Percentiles rank a stretch among this genome's conserved stretches.
These are phyloP conservation scores for Ormyrus pomaceus DNA, from an alignment of 2,888 invertebrate genomes.

Conservation along the genomic window DNA sequence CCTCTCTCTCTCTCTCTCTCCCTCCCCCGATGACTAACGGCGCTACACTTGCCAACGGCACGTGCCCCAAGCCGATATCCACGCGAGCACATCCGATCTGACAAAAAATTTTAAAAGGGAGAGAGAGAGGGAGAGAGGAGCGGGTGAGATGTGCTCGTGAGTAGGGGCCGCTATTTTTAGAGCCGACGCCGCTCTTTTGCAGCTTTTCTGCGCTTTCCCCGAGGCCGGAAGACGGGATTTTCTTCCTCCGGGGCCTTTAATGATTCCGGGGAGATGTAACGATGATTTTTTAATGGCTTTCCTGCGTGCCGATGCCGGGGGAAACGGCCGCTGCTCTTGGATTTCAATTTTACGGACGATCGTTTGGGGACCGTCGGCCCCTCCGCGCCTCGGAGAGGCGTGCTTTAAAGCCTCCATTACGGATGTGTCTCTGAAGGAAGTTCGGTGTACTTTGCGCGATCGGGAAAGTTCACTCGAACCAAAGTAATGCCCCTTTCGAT, in stretches of 20 bases:
- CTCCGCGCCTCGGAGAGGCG: too few species aligned
- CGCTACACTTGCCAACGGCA: conserved; percentile 37
- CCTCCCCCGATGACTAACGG: background rate
- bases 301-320: background rate
- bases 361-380: too few species aligned
- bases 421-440: too few species aligned
- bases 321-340: too few species aligned
- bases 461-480: too few species aligned
- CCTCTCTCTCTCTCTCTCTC: background rate
- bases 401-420: too few species aligned
- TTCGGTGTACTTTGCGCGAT: too few species aligned
- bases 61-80: conserved; percentile 31
- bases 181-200: background rate
- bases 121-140: conserved; percentile 20
- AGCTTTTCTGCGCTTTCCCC: conserved; percentile 31
- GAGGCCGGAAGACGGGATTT: conserved; percentile 19
- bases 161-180: conserved; percentile 39
- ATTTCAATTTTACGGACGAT: too few species aligned
- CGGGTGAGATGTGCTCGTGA: conserved; percentile 16
- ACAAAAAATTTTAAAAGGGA: conserved; percentile 16
- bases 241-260: conserved; percentile 22
- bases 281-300: conserved; percentile 40
- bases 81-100: conserved; percentile 17
- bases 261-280: background rate
- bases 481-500: too few species aligned